These are phyloP conservation scores for Pseudolaguvia tuberculata DNA, from an alignment of 2,113 vertebrate species.

Conservation along the genomic window DNA sequence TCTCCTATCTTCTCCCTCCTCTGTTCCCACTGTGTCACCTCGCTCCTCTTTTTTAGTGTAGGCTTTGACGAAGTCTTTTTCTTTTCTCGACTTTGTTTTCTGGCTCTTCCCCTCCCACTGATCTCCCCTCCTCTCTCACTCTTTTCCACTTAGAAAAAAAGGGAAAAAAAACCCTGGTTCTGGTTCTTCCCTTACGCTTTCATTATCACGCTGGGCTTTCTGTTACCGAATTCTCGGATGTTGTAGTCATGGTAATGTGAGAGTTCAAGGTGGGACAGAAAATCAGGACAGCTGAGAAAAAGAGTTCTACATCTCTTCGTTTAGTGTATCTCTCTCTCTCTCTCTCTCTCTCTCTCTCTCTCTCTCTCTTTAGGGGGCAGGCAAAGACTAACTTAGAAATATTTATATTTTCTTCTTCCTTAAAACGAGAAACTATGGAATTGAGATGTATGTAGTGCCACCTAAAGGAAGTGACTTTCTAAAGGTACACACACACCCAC, in stretches of 20 bases:
- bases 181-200: constrained; percentile 34
- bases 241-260: constrained; percentile 55
- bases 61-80: constrained; percentile 9
- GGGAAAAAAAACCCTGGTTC: too few species aligned
- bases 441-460: constrained; percentile 58
- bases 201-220: constrained; percentile 18
- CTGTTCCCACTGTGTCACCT: constrained; percentile 30
- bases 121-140: constrained; percentile 45
- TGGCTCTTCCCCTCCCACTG: constrained; percentile 45
- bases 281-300: constrained; percentile 39
- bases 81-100: constrained; percentile 11
- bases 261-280: constrained; percentile 51
- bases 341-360: constrained; percentile 28
- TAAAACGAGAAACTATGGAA: constrained; percentile 25
- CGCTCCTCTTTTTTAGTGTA: constrained; percentile 30
- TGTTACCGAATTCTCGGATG: constrained; percentile 49
- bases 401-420: constrained; percentile 49
- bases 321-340: constrained; percentile 18
- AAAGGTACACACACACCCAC: neutral
- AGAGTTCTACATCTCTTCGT: constrained; percentile 16
- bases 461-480: constrained; percentile 57
- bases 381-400: constrained; percentile 52
- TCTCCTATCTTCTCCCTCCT: constrained; percentile 39
- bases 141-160: constrained; percentile 46
- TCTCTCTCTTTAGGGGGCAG: constrained; percentile 10